Conservation (phyloP, 2,888 invertebrate species). For the Rotaria magnacalcarata region DNA sequence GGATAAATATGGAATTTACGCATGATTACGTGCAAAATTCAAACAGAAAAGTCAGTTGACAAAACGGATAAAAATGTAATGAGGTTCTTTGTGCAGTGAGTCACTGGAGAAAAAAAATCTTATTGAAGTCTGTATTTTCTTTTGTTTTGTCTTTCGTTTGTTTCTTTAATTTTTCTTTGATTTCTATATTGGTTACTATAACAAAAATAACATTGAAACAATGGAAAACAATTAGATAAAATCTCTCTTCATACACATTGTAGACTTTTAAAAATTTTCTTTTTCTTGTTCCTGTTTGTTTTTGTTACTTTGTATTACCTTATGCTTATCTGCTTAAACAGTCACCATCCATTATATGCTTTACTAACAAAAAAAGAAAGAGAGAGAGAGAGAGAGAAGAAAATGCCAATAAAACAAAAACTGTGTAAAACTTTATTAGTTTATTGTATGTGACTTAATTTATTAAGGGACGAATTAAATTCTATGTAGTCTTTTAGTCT, state of each 20-base stretch:
- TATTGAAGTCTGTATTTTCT: neutral
- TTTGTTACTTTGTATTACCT: neutral
- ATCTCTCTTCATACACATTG: neutral
- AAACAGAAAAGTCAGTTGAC: neutral
- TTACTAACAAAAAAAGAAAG: neutral
- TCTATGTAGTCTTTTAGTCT: too few species aligned
- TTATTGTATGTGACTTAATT: neutral
- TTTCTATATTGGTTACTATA: neutral
- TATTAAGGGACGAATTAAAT: too few species aligned
- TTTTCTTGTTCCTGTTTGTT: slow-evolving; percentile 4
- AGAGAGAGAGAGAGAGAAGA: neutral
- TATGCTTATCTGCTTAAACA: slow-evolving; percentile 22
- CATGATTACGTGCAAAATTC: neutral
- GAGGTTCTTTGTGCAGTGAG: neutral
- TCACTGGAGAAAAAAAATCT: neutral
- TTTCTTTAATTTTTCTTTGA: slow-evolving; percentile 6
- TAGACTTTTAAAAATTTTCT: neutral
- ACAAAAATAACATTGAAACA: neutral
- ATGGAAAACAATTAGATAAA: neutral
- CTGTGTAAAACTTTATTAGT: neutral
- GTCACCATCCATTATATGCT: neutral
- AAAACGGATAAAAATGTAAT: neutral
- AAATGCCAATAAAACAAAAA: neutral
- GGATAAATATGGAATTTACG: neutral
- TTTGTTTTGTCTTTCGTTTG: slow-evolving; percentile 5